These are phyloP conservation scores for Macropus fuliginosus DNA, from an alignment of 2,797 vertebrate species.

Conservation along the genomic window DNA sequence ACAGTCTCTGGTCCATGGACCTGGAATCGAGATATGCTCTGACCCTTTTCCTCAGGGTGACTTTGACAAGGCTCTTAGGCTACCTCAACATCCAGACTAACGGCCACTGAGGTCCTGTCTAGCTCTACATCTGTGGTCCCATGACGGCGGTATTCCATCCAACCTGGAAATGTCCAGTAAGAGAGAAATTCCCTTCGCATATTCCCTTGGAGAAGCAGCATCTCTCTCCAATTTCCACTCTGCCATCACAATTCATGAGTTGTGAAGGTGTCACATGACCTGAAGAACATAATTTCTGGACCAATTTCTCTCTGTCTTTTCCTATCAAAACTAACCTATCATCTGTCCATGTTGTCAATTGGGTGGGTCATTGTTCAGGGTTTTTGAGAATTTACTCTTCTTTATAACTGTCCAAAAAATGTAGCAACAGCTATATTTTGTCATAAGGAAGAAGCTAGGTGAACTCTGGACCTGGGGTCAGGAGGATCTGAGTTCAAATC, in stretches of 20 bases:
- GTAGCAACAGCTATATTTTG: background rate
- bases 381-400: background rate
- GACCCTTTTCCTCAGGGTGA: background rate
- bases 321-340: background rate
- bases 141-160: background rate
- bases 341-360: background rate
- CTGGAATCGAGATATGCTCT: background rate
- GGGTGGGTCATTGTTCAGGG: background rate
- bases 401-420: background rate
- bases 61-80: background rate
- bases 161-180: background rate
- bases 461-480: background rate
- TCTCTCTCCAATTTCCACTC: background rate
- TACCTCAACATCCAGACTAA: background rate
- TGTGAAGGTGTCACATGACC: background rate
- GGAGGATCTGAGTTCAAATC: background rate
- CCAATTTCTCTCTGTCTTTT: background rate
- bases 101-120: background rate
- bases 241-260: background rate
- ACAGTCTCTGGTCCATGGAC: background rate
- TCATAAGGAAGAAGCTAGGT: background rate
- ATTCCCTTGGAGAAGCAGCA: background rate
- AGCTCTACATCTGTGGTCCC: background rate
- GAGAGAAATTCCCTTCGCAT: background rate
- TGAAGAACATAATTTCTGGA: background rate